These are phyloP conservation scores for Fulica atra DNA, from an alignment of 2,113 vertebrate genomes.

Conservation along the genomic window DNA sequence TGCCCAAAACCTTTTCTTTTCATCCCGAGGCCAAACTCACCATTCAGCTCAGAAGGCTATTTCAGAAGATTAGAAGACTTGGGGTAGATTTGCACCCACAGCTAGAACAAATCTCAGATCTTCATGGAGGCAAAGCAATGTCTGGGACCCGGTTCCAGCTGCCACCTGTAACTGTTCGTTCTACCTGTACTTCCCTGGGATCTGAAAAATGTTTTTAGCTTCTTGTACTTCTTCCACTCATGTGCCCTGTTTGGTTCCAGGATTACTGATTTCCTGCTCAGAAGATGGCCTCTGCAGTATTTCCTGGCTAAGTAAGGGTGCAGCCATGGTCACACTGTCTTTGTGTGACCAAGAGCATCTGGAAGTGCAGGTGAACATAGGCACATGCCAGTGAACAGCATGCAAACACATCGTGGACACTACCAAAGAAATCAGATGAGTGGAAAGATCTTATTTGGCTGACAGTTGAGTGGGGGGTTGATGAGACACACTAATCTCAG, in stretches of 20 bases:
- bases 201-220: neutral
- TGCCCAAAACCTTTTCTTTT: neutral
- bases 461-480: neutral
- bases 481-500: neutral
- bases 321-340: neutral
- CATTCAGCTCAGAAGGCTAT: neutral
- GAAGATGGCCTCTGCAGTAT: neutral
- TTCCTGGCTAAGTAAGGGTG: neutral
- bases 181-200: neutral
- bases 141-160: neutral
- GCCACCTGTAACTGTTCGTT: neutral
- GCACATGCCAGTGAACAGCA: neutral
- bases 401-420: neutral
- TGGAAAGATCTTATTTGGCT: neutral
- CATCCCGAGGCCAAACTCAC: neutral
- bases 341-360: neutral
- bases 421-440: neutral
- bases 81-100: neutral
- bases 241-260: neutral
- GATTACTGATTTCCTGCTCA: neutral
- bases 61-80: neutral
- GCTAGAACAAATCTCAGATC: neutral
- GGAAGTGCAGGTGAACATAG: neutral
- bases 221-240: neutral
- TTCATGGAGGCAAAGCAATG: neutral